Conservation (phyloP, 2,888 invertebrate species). For the Apodemia mormo region DNA sequence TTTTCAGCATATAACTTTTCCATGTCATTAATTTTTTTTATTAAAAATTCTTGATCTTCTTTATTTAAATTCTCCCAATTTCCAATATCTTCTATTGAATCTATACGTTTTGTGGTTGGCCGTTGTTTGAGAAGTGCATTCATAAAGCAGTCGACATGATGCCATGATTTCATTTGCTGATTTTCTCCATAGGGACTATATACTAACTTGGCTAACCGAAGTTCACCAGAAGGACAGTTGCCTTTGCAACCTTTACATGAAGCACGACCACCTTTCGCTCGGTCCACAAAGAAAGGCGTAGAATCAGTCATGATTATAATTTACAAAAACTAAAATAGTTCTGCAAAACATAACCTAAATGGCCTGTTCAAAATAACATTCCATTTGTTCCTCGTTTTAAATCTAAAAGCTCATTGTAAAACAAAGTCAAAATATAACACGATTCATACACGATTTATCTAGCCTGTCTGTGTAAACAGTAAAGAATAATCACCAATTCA, state of each 20-base stretch:
- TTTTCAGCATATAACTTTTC: slow-evolving; percentile 78
- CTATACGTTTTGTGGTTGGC: slow-evolving; percentile 90
- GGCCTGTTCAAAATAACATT: not conserved
- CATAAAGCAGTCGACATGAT: slow-evolving; percentile 90
- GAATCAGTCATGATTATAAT: slow-evolving; percentile 46
- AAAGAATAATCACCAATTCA: too few species aligned
- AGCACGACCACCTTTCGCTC: slow-evolving; percentile 90
- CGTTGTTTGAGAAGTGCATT: slow-evolving; percentile 89
- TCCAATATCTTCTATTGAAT: slow-evolving; percentile 88
- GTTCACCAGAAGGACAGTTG: slow-evolving; percentile 86
- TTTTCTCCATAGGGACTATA: slow-evolving; percentile 89
- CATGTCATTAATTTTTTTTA: slow-evolving; percentile 84
- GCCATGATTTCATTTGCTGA: slow-evolving; percentile 91
- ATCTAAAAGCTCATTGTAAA: too few species aligned
- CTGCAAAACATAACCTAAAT: not conserved
- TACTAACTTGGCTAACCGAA: slow-evolving; percentile 89
- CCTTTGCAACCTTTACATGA: slow-evolving; percentile 94
- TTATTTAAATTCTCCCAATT: slow-evolving; percentile 86
- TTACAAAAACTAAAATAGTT: not conserved
- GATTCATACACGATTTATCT: too few species aligned
- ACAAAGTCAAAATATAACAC: too few species aligned
- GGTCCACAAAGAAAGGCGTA: slow-evolving; percentile 85
- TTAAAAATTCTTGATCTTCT: slow-evolving; percentile 85
- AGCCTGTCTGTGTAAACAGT: too few species aligned
- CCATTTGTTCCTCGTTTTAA: too few species aligned